Base-by-base conservation (phyloP, 2,888 invertebrate species). In the Lottia scabra region DNA sequence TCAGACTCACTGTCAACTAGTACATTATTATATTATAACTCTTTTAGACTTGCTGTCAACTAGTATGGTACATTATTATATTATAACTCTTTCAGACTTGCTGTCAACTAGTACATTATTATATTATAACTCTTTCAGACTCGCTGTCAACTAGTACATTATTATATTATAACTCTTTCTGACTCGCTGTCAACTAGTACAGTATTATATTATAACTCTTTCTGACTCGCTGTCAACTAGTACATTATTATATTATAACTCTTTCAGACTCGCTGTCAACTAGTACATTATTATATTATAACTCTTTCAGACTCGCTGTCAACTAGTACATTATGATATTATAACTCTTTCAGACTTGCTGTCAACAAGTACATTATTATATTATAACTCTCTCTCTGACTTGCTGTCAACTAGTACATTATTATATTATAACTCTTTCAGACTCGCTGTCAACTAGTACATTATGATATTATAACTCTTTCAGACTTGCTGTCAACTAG, bases 401-500 rank as follows among this genome's bases (percentile, higher is more conserved):
- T 65, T 81, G 86, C 64, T 81, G 85, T 64, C 85, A 87, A 70
- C 99, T 99, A 83, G n/a, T 30, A 30, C 30, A 30, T 30, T 30
- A 30, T 30, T 30, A 30, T 30, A 30, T 30, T 30, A 30, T 30
- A 30, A 30, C 30, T 30, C 30, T 77, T 80, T 19, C 83, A 88
- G 88, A 83, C 82, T 65, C 81, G 86, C 64, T 81, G 85, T 64
- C 85, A 87, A 70, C 99, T 99, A 83, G n/a, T 30, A 30, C 30
- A 30, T 30, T 30, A 30, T 30, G 2, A 30, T 30, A 30, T 30
- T 30, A 30, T 30, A 30, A 30, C 30, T 30, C 30, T 77, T 80
- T 19, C 83, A 88, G 88, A 83, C 82, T 65, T 81, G 86, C 64
- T 81, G 85, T 64, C 85, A 87, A 70, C 99, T 99, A 83, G n/a